Evolutionary conservation across 2,797 vertebrate species (phyloP).

Genomic region (Eulemur albifrons): DNA sequence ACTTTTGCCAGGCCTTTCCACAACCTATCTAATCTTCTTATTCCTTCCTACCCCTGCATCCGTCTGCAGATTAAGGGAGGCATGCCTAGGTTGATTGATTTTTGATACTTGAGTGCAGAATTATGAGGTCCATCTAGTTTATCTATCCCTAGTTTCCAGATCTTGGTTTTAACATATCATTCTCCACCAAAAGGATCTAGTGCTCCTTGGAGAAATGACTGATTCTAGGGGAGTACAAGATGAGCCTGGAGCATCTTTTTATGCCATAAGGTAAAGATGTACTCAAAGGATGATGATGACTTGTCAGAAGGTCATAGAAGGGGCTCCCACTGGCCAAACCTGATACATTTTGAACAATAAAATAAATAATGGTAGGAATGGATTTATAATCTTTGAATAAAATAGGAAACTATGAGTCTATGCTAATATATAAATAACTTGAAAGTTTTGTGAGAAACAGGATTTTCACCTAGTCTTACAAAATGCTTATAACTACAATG

Average conservation of each 20-base stretch:
- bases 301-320: neutral
- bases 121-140: neutral
- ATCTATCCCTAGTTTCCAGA: neutral
- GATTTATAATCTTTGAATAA: neutral
- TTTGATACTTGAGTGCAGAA: neutral
- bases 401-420: neutral
- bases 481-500: neutral
- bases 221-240: neutral
- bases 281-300: neutral
- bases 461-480: neutral
- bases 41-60: neutral
- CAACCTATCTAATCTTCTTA: neutral
- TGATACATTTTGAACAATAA: neutral
- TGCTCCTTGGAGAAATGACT: neutral
- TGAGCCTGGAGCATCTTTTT: neutral
- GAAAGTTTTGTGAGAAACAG: neutral
- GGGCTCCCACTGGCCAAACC: neutral
- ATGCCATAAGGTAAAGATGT: neutral
- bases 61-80: neutral
- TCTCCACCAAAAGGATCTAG: neutral
- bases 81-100: neutral
- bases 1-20: neutral
- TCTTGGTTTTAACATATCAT: neutral
- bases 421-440: neutral
- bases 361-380: neutral